Evolutionary conservation across 2,113 vertebrate genomes (phyloP).

Genomic region (Vidua macroura): DNA sequence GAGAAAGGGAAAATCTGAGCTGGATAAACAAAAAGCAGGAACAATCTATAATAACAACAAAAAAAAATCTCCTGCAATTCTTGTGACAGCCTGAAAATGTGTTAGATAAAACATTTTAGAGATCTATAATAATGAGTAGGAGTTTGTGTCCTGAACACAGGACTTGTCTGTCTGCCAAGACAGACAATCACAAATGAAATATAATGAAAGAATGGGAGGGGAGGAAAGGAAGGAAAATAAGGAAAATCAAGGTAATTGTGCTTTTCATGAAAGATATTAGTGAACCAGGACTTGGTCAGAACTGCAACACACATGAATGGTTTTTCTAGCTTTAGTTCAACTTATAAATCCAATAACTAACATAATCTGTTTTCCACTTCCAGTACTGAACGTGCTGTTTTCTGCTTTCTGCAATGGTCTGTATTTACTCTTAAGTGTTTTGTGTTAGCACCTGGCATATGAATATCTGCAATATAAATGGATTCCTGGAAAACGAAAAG

Average conservation of each 20-base stretch:
- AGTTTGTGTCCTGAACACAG: not conserved
- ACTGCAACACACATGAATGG: not conserved
- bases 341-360: not conserved
- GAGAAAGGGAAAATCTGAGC: not conserved
- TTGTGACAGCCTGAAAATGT: not conserved
- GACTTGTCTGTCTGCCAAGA: not conserved
- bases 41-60: not conserved
- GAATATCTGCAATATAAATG: not conserved
- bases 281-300: not conserved
- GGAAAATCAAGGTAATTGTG: not conserved
- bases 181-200: slow-evolving; percentile 7
- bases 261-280: not conserved
- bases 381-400: not conserved
- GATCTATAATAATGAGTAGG: not conserved
- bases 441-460: not conserved
- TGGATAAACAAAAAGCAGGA: not conserved
- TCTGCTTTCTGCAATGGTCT: not conserved
- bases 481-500: not conserved
- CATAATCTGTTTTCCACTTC: not conserved
- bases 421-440: not conserved
- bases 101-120: slow-evolving; percentile 8
- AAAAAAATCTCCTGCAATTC: not conserved
- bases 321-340: not conserved
- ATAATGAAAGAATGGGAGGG: not conserved
- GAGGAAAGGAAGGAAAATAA: not conserved